Conservation (phyloP, 2,113 vertebrate genomes). For the Chaenogobius annularis region DNA sequence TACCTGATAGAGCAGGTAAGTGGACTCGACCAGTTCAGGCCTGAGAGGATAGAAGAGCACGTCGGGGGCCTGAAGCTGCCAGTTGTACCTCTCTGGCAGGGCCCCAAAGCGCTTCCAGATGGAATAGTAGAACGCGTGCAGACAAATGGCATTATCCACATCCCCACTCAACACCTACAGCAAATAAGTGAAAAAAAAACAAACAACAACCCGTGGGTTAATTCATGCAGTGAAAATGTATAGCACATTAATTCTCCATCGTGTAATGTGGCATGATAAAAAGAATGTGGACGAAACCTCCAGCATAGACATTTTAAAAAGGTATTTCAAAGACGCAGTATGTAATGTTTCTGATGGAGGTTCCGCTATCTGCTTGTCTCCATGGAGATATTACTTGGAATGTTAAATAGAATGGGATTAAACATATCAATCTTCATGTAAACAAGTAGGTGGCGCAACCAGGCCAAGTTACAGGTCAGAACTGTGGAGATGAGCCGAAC, state of each 20-base stretch:
- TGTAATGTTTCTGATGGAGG: no score
- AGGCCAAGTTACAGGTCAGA: no score
- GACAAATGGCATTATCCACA: constrained; percentile 96
- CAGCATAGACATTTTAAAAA: background rate
- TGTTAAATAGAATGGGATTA: no score
- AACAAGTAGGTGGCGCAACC: no score
- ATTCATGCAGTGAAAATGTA: background rate
- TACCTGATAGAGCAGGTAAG: constrained; percentile 97
- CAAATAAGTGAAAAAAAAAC: background rate
- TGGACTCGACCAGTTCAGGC: constrained; percentile 95
- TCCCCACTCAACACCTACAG: constrained; percentile 92
- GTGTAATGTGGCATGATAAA: background rate
- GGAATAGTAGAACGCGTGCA: constrained; percentile 98
- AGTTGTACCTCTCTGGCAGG: constrained; percentile 96
- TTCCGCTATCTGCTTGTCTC: no score
- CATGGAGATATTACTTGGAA: no score
- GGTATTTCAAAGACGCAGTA: no score
- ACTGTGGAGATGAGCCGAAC: no score
- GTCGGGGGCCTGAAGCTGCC: constrained; percentile 95
- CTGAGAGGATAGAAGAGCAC: constrained; percentile 94
- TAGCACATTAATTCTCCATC: background rate
- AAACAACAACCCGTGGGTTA: background rate
- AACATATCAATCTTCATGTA: no score
- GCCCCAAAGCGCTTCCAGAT: constrained; percentile 98
- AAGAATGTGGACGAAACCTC: background rate